These are phyloP conservation scores for Agriopis aurantiaria DNA, from an alignment of 2,888 invertebrate species.

Conservation along the genomic window DNA sequence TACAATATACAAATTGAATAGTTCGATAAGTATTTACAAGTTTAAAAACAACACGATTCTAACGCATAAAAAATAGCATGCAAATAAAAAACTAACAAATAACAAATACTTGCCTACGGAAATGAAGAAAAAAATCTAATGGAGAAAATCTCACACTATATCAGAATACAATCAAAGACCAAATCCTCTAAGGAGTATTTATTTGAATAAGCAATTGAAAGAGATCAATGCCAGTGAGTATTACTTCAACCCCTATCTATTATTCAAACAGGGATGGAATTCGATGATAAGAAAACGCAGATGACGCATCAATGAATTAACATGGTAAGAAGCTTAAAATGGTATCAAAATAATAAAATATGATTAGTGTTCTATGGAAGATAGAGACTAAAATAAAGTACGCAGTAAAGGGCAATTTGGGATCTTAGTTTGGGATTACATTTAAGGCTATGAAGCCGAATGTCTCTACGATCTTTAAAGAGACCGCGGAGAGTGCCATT, in stretches of 20 bases:
- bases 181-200: slow-evolving; percentile 13
- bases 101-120: no score
- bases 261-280: slow-evolving; percentile 27
- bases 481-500: no score
- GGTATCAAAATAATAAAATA: background rate
- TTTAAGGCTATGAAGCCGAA: no score
- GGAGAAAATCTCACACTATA: background rate
- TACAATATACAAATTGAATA: no score
- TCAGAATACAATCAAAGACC: background rate
- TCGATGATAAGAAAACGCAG: slow-evolving; percentile 25
- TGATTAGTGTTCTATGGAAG: background rate
- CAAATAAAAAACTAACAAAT: background rate
- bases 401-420: no score
- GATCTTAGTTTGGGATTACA: no score
- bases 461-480: no score
- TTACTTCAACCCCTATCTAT: slow-evolving; percentile 21
- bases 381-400: background rate
- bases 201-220: slow-evolving; percentile 27
- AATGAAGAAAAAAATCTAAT: background rate
- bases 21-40: no score
- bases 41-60: no score
- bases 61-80: background rate
- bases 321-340: background rate
- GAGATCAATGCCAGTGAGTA: slow-evolving; percentile 26
- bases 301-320: slow-evolving; percentile 9